A percentile compares a stretch with the other conserved stretches of the same genome.
Evolutionary conservation across 2,888 invertebrate species (phyloP).

Genomic region (Boloria selene): DNA sequence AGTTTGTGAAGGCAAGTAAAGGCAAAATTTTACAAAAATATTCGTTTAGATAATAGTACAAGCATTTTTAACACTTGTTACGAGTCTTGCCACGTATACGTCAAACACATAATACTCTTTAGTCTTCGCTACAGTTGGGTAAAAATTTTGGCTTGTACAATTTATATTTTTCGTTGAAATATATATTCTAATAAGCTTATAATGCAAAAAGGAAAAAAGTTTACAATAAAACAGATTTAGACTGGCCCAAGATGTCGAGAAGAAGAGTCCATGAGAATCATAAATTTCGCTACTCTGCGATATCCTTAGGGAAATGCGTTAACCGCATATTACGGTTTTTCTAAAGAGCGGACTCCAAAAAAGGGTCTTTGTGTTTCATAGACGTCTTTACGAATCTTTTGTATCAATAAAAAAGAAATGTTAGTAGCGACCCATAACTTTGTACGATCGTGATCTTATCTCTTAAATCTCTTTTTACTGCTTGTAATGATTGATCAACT

Average conservation of each 20-base stretch:
- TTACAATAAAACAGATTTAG: conserved; percentile 24
- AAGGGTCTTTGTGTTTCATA: conserved; percentile 56
- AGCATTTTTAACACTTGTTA: too few relatives aligned
- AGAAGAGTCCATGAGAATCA: conserved; percentile 45
- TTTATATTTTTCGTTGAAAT: neutral
- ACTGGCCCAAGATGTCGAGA: conserved; percentile 6
- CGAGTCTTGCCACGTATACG: too few relatives aligned
- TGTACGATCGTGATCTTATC: neutral
- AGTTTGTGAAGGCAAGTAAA: too few relatives aligned
- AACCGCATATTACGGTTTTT: conserved; percentile 58
- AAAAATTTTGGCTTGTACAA: too few relatives aligned
- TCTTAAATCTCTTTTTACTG: neutral
- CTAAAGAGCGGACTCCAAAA: conserved; percentile 55
- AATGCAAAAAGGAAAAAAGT: conserved; percentile 1
- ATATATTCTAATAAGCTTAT: neutral
- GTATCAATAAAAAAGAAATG: conserved; percentile 16
- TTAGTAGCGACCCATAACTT: neutral
- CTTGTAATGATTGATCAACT: neutral
- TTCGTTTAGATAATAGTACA: too few relatives aligned
- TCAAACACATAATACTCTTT: too few relatives aligned
- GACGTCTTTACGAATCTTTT: conserved; percentile 45
- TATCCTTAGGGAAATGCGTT: conserved; percentile 59
- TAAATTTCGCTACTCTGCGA: conserved; percentile 51
- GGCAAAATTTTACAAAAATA: too few relatives aligned
- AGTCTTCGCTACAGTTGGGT: too few relatives aligned